phyloP scores from a whole-genome alignment of 2,113 vertebrate genomes.

The Diphyllodes magnificus region DNA sequence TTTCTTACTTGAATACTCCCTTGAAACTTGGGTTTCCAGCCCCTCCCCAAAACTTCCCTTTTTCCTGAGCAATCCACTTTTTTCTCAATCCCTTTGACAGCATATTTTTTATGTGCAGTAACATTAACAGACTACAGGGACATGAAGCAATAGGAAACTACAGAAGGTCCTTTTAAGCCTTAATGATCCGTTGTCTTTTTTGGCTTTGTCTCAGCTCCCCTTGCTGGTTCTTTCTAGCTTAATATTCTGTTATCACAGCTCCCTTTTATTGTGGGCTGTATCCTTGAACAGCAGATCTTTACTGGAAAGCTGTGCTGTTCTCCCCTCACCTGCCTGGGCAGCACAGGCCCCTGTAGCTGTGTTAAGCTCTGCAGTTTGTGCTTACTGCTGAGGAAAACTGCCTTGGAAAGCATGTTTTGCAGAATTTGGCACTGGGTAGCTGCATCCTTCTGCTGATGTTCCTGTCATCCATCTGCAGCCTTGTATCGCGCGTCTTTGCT shows the following conservation, averaged over 20 bases:
- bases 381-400: slow-evolving; percentile 11
- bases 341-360: neutral
- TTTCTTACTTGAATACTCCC: neutral
- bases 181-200: neutral
- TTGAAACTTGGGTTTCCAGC: neutral
- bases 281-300: neutral
- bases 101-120: neutral
- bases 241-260: neutral
- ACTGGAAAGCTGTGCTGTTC: neutral
- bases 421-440: neutral
- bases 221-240: neutral
- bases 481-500: neutral
- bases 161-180: neutral
- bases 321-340: neutral
- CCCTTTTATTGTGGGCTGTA: neutral
- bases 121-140: neutral
- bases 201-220: slow-evolving; percentile 4
- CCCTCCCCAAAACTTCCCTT: neutral
- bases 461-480: slow-evolving; percentile 2
- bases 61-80: neutral
- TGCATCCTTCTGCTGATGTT: slow-evolving; percentile 20
- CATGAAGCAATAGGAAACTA: neutral
- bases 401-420: neutral
- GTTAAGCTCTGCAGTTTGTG: neutral
- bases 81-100: neutral